A percentile compares a stretch with the other conserved stretches of the same genome.
Evolutionary conservation across 2,113 vertebrate genomes (phyloP).

Genomic region (Salminus brasiliensis): DNA sequence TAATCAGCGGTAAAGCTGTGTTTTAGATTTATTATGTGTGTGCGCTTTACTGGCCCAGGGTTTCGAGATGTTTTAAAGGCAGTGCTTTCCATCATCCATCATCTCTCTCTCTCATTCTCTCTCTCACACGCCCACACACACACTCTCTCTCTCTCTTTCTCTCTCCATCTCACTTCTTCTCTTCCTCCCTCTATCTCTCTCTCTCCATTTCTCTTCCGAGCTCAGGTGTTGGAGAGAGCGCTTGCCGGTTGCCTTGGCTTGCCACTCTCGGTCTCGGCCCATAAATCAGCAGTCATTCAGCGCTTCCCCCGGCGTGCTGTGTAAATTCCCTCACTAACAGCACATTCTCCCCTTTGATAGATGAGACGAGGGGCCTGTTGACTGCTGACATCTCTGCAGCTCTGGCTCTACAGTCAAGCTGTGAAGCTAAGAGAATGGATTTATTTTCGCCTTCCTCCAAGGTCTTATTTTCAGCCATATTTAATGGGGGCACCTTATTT

Average conservation of each 20-base stretch:
- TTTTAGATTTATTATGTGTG: not conserved
- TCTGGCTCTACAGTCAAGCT: slow-evolving; percentile 32
- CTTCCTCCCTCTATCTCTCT: not conserved
- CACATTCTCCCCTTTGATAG: slow-evolving; percentile 71
- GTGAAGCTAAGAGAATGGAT: slow-evolving; percentile 40
- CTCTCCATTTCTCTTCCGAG: slow-evolving; percentile 20
- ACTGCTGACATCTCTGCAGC: slow-evolving; percentile 58
- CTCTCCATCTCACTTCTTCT: slow-evolving; percentile 51
- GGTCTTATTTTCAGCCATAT: slow-evolving; percentile 41
- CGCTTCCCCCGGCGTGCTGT: slow-evolving; percentile 68
- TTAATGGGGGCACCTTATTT: not conserved
- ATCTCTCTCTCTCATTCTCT: not conserved
- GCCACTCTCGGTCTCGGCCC: slow-evolving; percentile 63
- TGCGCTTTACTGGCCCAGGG: not conserved
- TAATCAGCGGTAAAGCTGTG: not conserved
- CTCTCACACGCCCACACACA: not conserved
- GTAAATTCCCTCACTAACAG: slow-evolving; percentile 74
- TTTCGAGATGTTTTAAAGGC: not conserved
- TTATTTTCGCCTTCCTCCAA: slow-evolving; percentile 37
- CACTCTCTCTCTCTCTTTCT: slow-evolving; percentile 52
- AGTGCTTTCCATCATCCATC: not conserved
- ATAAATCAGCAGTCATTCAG: slow-evolving; percentile 79
- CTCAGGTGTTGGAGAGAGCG: slow-evolving; percentile 59
- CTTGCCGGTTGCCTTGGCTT: slow-evolving; percentile 68
- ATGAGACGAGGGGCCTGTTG: slow-evolving; percentile 63